phyloP scores from a whole-genome alignment of 2,113 vertebrate genomes.

The Mormoops blainvillei region DNA sequence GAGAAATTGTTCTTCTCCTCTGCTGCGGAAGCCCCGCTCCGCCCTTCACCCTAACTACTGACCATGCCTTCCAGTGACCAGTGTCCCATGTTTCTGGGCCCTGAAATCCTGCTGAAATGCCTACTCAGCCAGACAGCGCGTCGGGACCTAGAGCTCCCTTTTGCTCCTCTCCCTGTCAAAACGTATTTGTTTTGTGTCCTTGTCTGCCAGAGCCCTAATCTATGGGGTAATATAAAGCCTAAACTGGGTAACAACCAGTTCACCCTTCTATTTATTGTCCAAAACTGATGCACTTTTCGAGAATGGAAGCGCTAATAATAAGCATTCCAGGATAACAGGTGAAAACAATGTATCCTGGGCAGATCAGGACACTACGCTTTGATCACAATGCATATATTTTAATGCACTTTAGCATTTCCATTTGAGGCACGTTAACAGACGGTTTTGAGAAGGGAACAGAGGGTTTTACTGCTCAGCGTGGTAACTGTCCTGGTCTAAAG shows the following conservation, averaged over 20 bases:
- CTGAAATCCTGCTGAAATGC: background rate
- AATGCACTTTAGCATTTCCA: background rate
- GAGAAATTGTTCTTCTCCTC: background rate
- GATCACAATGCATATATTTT: background rate
- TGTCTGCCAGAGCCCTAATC: background rate
- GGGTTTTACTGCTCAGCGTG: accelerated
- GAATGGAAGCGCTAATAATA: background rate
- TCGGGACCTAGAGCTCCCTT: background rate
- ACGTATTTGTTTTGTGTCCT: background rate
- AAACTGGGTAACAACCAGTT: background rate
- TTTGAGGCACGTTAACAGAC: background rate
- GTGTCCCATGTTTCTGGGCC: background rate
- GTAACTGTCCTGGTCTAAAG: too few species aligned
- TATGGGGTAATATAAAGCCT: background rate
- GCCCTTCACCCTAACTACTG: background rate
- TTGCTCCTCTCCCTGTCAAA: too few species aligned
- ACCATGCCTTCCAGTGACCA: background rate
- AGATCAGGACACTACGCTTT: background rate
- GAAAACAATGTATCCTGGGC: background rate
- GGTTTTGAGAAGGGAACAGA: background rate
- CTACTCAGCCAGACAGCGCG: background rate
- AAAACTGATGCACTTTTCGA: background rate
- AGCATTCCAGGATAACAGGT: background rate
- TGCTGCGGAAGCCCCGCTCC: accelerated
- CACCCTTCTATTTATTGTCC: background rate